These are phyloP conservation scores for Clusia tigrina DNA, from an alignment of 2,888 invertebrate genomes.

Conservation along the genomic window DNA sequence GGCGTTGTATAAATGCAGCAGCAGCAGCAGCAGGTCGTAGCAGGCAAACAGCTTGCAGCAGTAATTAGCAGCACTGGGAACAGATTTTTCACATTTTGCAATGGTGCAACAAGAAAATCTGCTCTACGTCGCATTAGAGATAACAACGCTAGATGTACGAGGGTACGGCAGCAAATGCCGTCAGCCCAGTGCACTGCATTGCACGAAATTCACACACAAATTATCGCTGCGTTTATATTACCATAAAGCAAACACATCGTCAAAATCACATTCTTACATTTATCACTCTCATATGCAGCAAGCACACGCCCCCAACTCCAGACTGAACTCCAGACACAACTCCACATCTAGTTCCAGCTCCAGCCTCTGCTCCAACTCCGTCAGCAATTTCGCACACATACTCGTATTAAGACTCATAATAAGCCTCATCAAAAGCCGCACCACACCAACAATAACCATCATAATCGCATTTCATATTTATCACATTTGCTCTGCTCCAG, in stretches of 20 bases:
- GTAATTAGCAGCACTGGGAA: constrained; percentile 3
- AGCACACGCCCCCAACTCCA: too few species aligned
- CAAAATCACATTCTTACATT: constrained; percentile 52
- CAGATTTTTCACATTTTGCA: too few species aligned
- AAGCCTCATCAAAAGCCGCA: constrained; percentile 47
- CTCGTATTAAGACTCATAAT: constrained; percentile 46
- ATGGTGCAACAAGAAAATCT: too few species aligned
- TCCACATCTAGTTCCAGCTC: too few species aligned
- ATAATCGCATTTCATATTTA: constrained; percentile 61
- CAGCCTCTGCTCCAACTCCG: background rate
- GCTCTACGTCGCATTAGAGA: too few species aligned
- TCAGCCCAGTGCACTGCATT: too few species aligned
- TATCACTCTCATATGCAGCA: background rate
- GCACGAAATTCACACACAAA: too few species aligned
- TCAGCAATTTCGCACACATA: background rate
- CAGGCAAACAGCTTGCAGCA: background rate
- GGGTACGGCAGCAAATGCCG: too few species aligned
- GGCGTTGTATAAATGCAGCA: background rate
- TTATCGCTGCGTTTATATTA: background rate
- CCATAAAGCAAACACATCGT: constrained; percentile 57
- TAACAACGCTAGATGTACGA: too few species aligned
- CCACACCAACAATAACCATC: constrained; percentile 47
- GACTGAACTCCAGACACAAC: too few species aligned
- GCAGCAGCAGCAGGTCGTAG: background rate
- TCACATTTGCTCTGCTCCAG: constrained; percentile 43